A percentile compares a stretch with the other conserved stretches of the same genome.
Conservation (phyloP, 2,113 vertebrate species). For the Thermophis baileyi region DNA sequence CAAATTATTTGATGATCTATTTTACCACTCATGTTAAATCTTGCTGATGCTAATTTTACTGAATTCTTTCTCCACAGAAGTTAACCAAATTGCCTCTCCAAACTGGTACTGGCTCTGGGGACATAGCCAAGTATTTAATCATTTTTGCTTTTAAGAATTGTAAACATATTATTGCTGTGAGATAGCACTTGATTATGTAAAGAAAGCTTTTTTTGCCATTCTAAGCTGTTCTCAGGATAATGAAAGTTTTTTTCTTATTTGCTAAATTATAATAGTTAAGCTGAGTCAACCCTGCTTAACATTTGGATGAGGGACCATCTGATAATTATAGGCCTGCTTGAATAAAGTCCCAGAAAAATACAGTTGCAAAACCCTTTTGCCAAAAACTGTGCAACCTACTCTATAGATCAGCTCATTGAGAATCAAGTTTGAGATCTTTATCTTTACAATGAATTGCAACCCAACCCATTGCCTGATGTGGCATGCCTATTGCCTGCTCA, state of each 20-base stretch:
- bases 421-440: neutral
- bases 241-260: neutral
- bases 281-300: neutral
- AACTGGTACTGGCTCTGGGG: neutral
- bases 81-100: neutral
- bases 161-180: neutral
- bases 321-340: neutral
- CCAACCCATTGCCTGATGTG: neutral
- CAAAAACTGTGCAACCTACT: neutral
- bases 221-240: neutral
- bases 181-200: neutral
- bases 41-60: neutral
- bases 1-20: neutral
- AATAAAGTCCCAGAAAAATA: neutral
- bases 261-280: neutral
- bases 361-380: neutral
- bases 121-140: neutral
- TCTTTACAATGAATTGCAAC: neutral
- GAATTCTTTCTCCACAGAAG: neutral
- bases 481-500: neutral
- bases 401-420: neutral
- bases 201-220: neutral
- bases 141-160: neutral
- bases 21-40: neutral
- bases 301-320: neutral